Evolutionary conservation across 1,140 invertebrate species (phyloP).

Genomic region (Drosophila tropicalis): DNA sequence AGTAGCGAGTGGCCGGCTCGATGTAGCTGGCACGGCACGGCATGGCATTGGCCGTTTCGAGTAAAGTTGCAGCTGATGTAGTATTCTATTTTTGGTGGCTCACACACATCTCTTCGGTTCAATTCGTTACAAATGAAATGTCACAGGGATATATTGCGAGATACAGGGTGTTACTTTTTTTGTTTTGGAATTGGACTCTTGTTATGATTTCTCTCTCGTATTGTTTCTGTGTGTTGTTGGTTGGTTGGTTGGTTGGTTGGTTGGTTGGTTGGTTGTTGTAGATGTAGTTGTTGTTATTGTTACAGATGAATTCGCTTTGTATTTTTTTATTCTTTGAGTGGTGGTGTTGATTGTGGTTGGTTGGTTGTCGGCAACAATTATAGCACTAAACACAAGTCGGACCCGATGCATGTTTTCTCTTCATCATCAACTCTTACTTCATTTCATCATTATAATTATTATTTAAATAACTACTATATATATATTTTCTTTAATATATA

Average conservation of each 20-base stretch:
- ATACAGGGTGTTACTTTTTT: too few relatives aligned
- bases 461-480: conserved; percentile 8
- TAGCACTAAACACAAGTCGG: conserved; percentile 58
- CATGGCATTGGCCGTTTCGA: conserved; percentile 30
- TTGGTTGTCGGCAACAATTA: conserved; percentile 32
- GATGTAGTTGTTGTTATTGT: conserved; percentile 30
- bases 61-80: conserved; percentile 45
- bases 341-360: conserved; percentile 4
- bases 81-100: conserved; percentile 34
- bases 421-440: not conserved
- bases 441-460: conserved; percentile 26
- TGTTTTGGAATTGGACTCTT: too few relatives aligned
- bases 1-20: conserved; percentile 29
- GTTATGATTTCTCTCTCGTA: conserved; percentile 8
- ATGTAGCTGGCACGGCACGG: conserved; percentile 28
- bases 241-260: conserved; percentile 14
- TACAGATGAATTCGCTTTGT: conserved; percentile 18
- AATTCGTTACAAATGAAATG: too few relatives aligned
- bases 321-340: not conserved
- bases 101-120: conserved; percentile 53
- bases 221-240: conserved; percentile 28
- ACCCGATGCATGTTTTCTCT: conserved; percentile 34
- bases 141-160: too few relatives aligned
- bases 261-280: conserved; percentile 33
- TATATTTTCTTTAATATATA: conserved; percentile 16